These are phyloP conservation scores for Porites divaricata DNA, from an alignment of 92 coral and sea anemone genomes.

Conservation along the genomic window DNA sequence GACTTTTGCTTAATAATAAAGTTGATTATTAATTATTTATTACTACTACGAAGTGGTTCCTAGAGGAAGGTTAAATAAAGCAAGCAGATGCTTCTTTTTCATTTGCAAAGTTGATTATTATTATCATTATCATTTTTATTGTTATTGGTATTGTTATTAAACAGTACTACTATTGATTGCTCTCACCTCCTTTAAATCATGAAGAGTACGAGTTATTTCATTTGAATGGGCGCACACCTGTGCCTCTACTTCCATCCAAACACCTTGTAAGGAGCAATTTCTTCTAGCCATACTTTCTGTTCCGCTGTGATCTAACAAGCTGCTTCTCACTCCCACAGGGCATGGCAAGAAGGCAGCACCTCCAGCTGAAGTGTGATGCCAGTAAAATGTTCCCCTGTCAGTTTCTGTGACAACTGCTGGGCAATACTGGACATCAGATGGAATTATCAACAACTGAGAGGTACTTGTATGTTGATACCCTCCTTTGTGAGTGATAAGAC, in stretches of 20 bases:
- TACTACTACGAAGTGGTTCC: no score
- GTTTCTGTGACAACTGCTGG: conserved; percentile 67
- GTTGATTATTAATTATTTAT: no score
- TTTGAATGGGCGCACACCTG: conserved; percentile 69
- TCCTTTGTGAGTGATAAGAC: conserved; percentile 61
- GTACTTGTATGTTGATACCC: conserved; percentile 40
- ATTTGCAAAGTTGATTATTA: no score
- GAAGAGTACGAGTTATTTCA: conserved; percentile 65
- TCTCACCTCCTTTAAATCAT: conserved; percentile 70
- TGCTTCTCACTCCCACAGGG: conserved; percentile 67
- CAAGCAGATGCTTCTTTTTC: no score
- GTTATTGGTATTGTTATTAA: no score
- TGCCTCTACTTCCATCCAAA: conserved; percentile 72
- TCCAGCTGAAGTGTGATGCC: conserved; percentile 82
- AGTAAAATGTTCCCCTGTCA: conserved; percentile 73
- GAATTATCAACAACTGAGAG: conserved; percentile 62
- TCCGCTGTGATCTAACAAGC: conserved; percentile 10
- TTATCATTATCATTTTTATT: no score
- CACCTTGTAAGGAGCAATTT: conserved; percentile 65
- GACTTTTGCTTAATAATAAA: no score
- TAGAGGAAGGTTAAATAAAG: no score
- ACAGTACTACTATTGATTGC: not conserved
- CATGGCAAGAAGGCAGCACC: conserved; percentile 67
- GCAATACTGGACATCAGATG: conserved; percentile 61
- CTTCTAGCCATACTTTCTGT: conserved; percentile 59